A percentile compares a stretch with the other conserved stretches of the same genome.
Evolutionary conservation across 2,888 invertebrate genomes (phyloP).

Genomic region (Crioceris asparagi): DNA sequence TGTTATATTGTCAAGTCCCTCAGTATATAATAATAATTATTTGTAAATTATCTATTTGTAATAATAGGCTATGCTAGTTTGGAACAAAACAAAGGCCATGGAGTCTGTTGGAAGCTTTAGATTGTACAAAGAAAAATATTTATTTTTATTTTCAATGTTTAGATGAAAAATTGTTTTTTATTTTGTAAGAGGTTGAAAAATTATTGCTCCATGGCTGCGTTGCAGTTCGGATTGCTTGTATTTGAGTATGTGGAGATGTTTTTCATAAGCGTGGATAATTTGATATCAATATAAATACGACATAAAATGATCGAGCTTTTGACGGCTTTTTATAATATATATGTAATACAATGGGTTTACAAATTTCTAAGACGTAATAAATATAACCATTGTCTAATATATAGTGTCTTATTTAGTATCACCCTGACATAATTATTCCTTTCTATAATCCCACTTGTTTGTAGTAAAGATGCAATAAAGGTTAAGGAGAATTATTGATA

Average conservation of each 20-base stretch:
- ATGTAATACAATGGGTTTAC: slow-evolving; percentile 40
- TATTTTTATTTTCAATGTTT: slow-evolving; percentile 15
- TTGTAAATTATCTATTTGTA: slow-evolving; percentile 37
- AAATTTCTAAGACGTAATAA: slow-evolving; percentile 40
- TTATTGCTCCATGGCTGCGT: slow-evolving; percentile 10
- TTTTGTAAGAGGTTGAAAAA: slow-evolving; percentile 15
- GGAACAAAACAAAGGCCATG: slow-evolving; percentile 2
- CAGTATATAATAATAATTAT: slow-evolving; percentile 24
- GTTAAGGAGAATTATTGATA: too few species aligned
- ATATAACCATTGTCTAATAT: slow-evolving; percentile 38
- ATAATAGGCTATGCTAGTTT: slow-evolving; percentile 31
- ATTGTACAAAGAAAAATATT: slow-evolving; percentile 21
- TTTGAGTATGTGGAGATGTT: slow-evolving; percentile 34
- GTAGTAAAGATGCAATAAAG: too few species aligned
- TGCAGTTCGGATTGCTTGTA: slow-evolving; percentile 16
- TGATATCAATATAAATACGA: slow-evolving; percentile 38
- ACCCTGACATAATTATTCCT: slow-evolving; percentile 1
- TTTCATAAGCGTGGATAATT: slow-evolving; percentile 38
- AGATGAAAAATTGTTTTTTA: slow-evolving; percentile 16
- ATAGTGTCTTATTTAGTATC: slow-evolving; percentile 21
- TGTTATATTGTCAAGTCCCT: slow-evolving; percentile 31
- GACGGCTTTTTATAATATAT: slow-evolving; percentile 41
- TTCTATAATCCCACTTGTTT: too few species aligned
- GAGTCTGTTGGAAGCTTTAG: slow-evolving; percentile 15
- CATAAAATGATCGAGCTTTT: slow-evolving; percentile 41